Evolutionary conservation across 2,113 vertebrate genomes (phyloP).

Genomic region (Pterocles orientalis): DNA sequence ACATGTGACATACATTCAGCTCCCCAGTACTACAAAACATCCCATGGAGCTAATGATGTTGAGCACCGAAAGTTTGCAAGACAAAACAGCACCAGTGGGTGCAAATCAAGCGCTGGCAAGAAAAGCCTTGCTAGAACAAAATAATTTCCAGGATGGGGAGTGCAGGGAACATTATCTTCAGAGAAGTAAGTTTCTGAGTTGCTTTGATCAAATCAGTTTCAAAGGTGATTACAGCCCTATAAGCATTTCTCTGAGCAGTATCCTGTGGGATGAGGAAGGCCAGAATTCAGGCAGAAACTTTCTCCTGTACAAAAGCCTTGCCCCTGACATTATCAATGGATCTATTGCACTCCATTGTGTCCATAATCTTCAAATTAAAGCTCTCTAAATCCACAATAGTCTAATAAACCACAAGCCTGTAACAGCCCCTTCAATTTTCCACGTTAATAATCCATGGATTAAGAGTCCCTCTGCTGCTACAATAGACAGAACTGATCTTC

Average conservation of each 20-base stretch:
- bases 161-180: not conserved
- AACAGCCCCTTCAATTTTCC: conserved; percentile 60
- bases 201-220: conserved; percentile 44
- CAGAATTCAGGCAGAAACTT: conserved; percentile 27
- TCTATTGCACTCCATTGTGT: conserved; percentile 26
- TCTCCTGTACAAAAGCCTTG: conserved; percentile 38
- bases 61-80: not conserved
- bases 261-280: conserved; percentile 28
- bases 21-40: not conserved
- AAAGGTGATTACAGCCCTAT: conserved; percentile 22
- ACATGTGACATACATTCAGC: fast-evolving
- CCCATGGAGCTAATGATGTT: not conserved
- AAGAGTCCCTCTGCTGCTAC: conserved; percentile 42
- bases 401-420: conserved; percentile 61
- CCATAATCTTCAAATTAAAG: conserved; percentile 57
- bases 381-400: conserved; percentile 58
- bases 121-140: not conserved
- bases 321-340: conserved; percentile 51
- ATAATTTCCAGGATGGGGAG: not conserved
- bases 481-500: conserved; percentile 52
- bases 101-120: not conserved
- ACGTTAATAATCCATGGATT: conserved; percentile 55
- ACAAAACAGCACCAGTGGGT: not conserved
- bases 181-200: not conserved
- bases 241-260: conserved; percentile 36